phyloP scores from a whole-genome alignment of 2,888 invertebrate genomes.

The Rotaria socialis region DNA sequence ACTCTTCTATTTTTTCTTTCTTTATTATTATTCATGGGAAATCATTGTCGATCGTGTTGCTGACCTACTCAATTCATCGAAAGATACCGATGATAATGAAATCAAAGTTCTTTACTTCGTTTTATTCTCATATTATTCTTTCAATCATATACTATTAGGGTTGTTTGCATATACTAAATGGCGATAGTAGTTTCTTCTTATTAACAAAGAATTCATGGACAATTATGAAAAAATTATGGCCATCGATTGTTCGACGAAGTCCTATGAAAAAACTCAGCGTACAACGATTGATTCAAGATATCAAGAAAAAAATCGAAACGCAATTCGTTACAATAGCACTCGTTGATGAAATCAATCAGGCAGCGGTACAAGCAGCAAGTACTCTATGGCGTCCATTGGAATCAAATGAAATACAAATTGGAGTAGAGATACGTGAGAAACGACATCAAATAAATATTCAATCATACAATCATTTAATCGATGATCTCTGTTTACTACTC shows the following conservation, averaged over 20 bases:
- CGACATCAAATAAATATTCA: neutral
- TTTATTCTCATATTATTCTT: neutral
- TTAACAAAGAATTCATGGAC: slow-evolving; percentile 74
- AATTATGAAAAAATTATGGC: slow-evolving; percentile 71
- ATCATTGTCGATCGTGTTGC: slow-evolving; percentile 32
- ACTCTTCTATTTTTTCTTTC: slow-evolving; percentile 35
- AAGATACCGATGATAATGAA: slow-evolving; percentile 64
- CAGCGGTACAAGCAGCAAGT: neutral
- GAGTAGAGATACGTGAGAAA: neutral
- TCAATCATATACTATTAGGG: neutral
- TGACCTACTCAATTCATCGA: slow-evolving; percentile 2
- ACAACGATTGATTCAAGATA: neutral
- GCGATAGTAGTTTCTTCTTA: slow-evolving; percentile 60
- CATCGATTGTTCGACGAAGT: slow-evolving; percentile 71
- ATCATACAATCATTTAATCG: neutral
- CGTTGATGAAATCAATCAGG: too few species aligned
- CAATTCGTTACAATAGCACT: too few species aligned
- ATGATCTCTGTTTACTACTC: neutral
- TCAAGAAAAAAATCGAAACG: too few species aligned
- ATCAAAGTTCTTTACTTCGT: slow-evolving; percentile 63
- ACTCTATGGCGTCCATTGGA: neutral
- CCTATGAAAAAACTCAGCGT: slow-evolving; percentile 73
- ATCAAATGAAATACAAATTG: neutral
- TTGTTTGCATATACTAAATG: slow-evolving; percentile 53
- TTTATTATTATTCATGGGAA: slow-evolving; percentile 30